Evolutionary conservation across 2,888 invertebrate genomes (phyloP).

Genomic region (Macrostomum cliftonense): DNA sequence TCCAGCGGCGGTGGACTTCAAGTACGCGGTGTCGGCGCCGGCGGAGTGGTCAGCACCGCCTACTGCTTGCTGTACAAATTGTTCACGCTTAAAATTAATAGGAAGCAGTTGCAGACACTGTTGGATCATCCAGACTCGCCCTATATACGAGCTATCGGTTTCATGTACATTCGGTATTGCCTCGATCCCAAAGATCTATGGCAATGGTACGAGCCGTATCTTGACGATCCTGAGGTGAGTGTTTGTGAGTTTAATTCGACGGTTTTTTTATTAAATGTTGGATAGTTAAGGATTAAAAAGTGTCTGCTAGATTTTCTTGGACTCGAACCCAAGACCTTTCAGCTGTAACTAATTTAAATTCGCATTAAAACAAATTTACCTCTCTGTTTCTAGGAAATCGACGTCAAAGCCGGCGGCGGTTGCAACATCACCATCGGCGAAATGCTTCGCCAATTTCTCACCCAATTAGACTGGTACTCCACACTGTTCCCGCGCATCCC

Average conservation of each 20-base stretch:
- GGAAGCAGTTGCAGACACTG: constrained; percentile 86
- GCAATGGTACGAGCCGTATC: constrained; percentile 86
- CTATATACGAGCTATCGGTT: constrained; percentile 82
- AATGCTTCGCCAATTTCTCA: constrained; percentile 71
- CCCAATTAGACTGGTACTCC: constrained; percentile 93
- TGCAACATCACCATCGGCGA: constrained; percentile 77
- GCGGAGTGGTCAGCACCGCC: constrained; percentile 97
- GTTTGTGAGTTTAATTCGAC: constrained; percentile 12
- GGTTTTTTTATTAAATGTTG: background rate
- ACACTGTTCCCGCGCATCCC: constrained; percentile 95
- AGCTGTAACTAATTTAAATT: too few species aligned
- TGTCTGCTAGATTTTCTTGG: too few species aligned
- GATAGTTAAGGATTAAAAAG: background rate
- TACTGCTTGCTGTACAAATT: constrained; percentile 95
- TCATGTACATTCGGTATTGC: constrained; percentile 66
- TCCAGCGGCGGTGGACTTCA: constrained; percentile 95
- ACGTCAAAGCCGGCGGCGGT: constrained; percentile 91
- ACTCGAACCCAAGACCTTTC: too few species aligned
- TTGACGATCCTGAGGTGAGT: constrained; percentile 76
- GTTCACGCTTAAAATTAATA: constrained; percentile 81
- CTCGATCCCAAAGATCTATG: constrained; percentile 85
- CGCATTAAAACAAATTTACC: background rate
- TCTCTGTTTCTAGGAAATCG: constrained; percentile 50
- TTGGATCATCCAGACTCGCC: constrained; percentile 86
- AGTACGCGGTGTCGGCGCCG: constrained; percentile 94